Base-by-base conservation (phyloP, 2,113 vertebrate species). In the Chlamydotis undulata region DNA sequence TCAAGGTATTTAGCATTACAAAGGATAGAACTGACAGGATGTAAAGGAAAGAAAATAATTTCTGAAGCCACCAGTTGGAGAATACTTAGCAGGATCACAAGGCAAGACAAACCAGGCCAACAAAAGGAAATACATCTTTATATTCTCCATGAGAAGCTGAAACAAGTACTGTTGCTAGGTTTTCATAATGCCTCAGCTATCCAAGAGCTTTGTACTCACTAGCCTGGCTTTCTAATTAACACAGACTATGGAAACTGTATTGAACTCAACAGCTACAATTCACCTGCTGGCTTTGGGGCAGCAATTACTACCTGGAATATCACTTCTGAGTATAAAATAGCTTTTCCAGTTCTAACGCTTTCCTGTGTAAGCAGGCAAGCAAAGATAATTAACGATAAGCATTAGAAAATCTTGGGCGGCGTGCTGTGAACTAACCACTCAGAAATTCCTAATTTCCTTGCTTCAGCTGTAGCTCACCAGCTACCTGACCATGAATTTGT, bases 261-360 rank as follows among this genome's bases (percentile, higher is more conserved):
- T 76, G 43, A 84, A 75, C 39, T 52, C 56, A 59, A 83, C 18
- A 61, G 28, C 37, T 80, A 71, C 57, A 91, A 53, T 67, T 87
- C 61, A 61, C 49, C 35, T 78, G 57, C 50, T 65, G 41, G 78
- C 83, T 88, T 41, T 29, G 70, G 47, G 37, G 37, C 43, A 63
- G 35, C 25, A 52, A 45, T 35, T 68, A 63, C 49, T 77, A 67
- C 79, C 67, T 73, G 77, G 50, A 77, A 76, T 37, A 81, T 28
- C 65, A 75, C 55, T 89, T 77, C 41, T 23, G 45, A 65, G 49
- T 37, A 59, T 28, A 25, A 84, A 70, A 74, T 8, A 77, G 60
- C 69, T 89, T 61, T 83, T 80, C 80, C 45, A 77, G 50, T 47
- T 70, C 22, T 87, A 87, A 89, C 19, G 60, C 35, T 92, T 91